Base-by-base conservation (phyloP, 2,888 invertebrate genomes). In the Pammene aurita region DNA sequence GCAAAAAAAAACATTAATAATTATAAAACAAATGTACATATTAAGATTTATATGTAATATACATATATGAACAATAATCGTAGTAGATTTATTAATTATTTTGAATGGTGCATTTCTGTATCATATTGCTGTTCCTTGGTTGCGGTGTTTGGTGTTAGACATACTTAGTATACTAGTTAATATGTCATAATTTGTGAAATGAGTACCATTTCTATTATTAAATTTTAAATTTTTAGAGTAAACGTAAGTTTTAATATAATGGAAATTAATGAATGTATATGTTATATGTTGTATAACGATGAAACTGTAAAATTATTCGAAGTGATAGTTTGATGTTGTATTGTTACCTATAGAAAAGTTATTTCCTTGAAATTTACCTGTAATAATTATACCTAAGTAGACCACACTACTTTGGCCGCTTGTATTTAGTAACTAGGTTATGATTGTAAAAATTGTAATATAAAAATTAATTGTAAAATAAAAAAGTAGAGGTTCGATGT, bases 111-210 rank as follows among this genome's bases (percentile, higher is more conserved):
- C 89, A 78, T 85, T 79, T 79, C 81, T 89, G 88, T 89, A 88
- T 72, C 18, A 85, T 81, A 86, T 76, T 72, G 87, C 86, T 86
- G 74, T 76, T 72, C 70, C 85, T 90, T 57, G 75, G 84, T 90
- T 91, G 90, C 89, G 67, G 84, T 89, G 89, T 91, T 91, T 88
- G 90, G 78, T 91, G 90, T 91, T 90, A 89, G 63, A 38, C 16
- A 16, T 18, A 26, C 14, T 63, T 26, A 26, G 2, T n/a, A n/a
- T n/a, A n/a, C 26, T 26, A 26, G 26, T 26, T 26, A 34, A 44
- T 57, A 52, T 63, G 13, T 42, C 46, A 72, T 71, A 67, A 78
- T 77, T 79, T 80, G 76, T 85, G 85, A 84, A 84, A 63, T 57
- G 5, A 13, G 10, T 52, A 26, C 26, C 26, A 26, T 26, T 26